phyloP scores from a whole-genome alignment of 2,797 vertebrate genomes.

The Holocentrus rufus region DNA sequence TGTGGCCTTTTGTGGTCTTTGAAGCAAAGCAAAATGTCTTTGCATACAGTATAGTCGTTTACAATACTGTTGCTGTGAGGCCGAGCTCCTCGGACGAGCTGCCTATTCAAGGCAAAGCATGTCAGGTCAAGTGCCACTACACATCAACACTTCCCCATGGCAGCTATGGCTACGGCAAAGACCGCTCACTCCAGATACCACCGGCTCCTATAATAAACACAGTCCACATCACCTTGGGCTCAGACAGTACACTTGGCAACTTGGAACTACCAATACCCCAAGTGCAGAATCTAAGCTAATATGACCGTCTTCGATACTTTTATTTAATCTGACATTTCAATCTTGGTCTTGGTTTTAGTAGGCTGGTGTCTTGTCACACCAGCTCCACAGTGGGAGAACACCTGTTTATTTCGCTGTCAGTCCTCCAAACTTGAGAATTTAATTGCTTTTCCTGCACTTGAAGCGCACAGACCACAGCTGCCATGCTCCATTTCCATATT shows the following conservation, averaged over 20 bases:
- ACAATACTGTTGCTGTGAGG: background rate
- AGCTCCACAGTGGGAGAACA: background rate
- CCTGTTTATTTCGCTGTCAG: constrained; percentile 20
- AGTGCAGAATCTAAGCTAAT: too few relatives aligned
- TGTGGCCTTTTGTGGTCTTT: background rate
- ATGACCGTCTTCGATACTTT: too few relatives aligned
- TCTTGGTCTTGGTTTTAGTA: background rate
- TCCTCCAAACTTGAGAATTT: background rate
- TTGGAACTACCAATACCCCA: too few relatives aligned
- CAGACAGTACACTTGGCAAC: background rate
- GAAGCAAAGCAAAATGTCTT: too few relatives aligned
- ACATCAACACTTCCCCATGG: background rate
- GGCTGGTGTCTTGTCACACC: background rate
- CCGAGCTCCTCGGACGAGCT: background rate
- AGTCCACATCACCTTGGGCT: background rate
- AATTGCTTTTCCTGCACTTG: background rate
- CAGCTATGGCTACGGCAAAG: background rate
- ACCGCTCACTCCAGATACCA: background rate
- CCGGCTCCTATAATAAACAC: background rate
- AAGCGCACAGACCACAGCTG: constrained; percentile 7
- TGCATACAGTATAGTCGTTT: background rate
- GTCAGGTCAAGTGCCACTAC: background rate
- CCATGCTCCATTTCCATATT: constrained; percentile 27
- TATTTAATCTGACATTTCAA: too few relatives aligned
- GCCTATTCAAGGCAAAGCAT: background rate